phyloP scores from a whole-genome alignment of 2,888 invertebrate genomes.

The Osedax fenrisi region DNA sequence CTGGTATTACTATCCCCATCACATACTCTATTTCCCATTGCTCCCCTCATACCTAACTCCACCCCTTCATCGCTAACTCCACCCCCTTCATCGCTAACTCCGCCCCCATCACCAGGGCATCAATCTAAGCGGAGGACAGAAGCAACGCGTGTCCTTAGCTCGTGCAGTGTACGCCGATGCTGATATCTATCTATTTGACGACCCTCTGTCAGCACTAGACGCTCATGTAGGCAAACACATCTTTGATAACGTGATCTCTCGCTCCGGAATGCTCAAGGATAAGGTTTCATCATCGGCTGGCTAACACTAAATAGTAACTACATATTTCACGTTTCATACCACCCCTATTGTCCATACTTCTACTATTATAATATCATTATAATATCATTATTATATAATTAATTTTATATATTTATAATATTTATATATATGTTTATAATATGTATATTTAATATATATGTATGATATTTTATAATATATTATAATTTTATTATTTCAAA shows the following conservation, averaged over 20 bases:
- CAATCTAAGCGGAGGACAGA: constrained; percentile 31
- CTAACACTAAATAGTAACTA: neutral
- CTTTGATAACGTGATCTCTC: constrained; percentile 27
- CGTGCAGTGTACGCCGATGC: constrained; percentile 27
- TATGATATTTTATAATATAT: neutral
- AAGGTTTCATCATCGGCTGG: constrained; percentile 19
- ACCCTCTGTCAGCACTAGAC: constrained; percentile 29
- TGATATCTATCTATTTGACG: constrained; percentile 30
- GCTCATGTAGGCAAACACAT: constrained; percentile 30
- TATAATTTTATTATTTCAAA: neutral
- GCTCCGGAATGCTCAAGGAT: constrained; percentile 25
- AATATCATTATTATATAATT: neutral
- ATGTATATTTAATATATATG: neutral
- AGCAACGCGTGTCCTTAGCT: constrained; percentile 27
- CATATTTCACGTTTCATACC: neutral
- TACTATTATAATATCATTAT: too few species aligned
- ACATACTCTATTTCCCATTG: too few species aligned
- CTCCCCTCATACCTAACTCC: too few species aligned
- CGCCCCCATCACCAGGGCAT: constrained; percentile 24
- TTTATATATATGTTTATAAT: neutral
- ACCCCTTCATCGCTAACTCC: neutral
- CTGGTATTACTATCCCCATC: too few species aligned
- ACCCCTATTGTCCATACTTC: neutral
- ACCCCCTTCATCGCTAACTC: neutral
- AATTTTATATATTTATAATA: neutral